phyloP scores from a whole-genome alignment of 2,888 invertebrate species.

The Ennomos quercinarius region DNA sequence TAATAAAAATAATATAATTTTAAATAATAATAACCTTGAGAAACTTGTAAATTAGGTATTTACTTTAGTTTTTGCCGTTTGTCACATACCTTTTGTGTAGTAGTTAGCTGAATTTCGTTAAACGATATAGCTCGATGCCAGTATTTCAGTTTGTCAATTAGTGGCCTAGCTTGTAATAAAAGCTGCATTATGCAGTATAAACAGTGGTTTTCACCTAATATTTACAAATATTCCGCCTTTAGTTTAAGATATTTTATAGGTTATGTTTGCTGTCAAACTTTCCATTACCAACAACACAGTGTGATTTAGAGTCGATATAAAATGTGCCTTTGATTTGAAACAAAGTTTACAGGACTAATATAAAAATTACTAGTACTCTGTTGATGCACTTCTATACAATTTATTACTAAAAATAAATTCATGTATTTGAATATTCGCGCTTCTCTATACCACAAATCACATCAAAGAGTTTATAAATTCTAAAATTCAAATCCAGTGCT shows the following conservation, averaged over 20 bases:
- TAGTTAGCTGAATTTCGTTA: slow-evolving; percentile 84
- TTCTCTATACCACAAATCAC: neutral
- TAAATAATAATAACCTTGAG: slow-evolving; percentile 16
- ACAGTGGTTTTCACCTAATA: slow-evolving; percentile 36
- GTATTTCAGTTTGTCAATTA: slow-evolving; percentile 82
- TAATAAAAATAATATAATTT: neutral
- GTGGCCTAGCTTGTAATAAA: slow-evolving; percentile 83
- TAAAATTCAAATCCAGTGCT: no score
- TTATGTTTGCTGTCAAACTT: slow-evolving; percentile 38
- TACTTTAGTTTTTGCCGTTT: no score
- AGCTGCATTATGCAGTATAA: slow-evolving; percentile 67
- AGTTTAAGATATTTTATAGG: slow-evolving; percentile 26
- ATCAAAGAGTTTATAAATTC: no score
- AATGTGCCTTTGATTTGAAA: neutral
- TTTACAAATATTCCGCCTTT: slow-evolving; percentile 43
- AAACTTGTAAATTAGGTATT: no score
- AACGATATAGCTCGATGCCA: slow-evolving; percentile 78
- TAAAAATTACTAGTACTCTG: neutral
- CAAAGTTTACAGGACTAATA: neutral
- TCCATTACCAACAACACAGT: slow-evolving; percentile 11
- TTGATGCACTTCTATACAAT: neutral
- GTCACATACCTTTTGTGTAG: slow-evolving; percentile 88
- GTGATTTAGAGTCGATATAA: neutral
- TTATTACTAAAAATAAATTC: slow-evolving; percentile 5
- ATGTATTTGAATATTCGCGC: slow-evolving; percentile 30